Evolutionary conservation across 2,113 vertebrate species (phyloP).

Genomic region (Hippocampus mohnikei): DNA sequence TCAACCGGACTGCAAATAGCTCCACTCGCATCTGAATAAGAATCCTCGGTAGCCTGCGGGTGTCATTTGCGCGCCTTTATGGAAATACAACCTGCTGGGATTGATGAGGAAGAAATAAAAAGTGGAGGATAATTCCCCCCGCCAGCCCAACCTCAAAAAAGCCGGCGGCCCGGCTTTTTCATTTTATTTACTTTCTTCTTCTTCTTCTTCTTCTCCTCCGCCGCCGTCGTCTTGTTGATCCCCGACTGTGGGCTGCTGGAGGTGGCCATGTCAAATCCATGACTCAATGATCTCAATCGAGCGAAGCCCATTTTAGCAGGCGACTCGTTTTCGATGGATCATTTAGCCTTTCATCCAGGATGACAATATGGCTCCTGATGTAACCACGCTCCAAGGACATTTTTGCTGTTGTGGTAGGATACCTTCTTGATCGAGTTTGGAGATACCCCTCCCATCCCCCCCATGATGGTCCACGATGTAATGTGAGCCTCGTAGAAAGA

Average conservation of each 20-base stretch:
- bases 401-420: conserved; percentile 2
- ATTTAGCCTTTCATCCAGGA: conserved; percentile 62
- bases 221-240: conserved; percentile 31
- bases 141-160: background rate
- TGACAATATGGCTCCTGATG: conserved; percentile 51
- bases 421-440: conserved; percentile 9
- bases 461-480: conserved; percentile 19
- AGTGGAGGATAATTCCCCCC: conserved; percentile 19
- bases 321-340: conserved; percentile 65
- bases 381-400: conserved; percentile 35
- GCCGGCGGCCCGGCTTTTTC: conserved; percentile 29
- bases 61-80: conserved; percentile 26
- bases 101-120: conserved; percentile 39
- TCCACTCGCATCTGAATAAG: conserved; percentile 6
- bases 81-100: conserved; percentile 44
- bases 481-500: conserved; percentile 31
- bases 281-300: conserved; percentile 65
- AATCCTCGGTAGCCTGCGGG: conserved; percentile 26
- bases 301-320: conserved; percentile 60
- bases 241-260: conserved; percentile 43
- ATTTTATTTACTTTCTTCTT: conserved; percentile 30
- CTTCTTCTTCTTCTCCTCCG: conserved; percentile 18
- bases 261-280: conserved; percentile 63
- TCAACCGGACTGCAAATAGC: background rate
- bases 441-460: background rate